Base-by-base conservation (phyloP, 2,888 invertebrate genomes). In the Bombyx huttoni region DNA sequence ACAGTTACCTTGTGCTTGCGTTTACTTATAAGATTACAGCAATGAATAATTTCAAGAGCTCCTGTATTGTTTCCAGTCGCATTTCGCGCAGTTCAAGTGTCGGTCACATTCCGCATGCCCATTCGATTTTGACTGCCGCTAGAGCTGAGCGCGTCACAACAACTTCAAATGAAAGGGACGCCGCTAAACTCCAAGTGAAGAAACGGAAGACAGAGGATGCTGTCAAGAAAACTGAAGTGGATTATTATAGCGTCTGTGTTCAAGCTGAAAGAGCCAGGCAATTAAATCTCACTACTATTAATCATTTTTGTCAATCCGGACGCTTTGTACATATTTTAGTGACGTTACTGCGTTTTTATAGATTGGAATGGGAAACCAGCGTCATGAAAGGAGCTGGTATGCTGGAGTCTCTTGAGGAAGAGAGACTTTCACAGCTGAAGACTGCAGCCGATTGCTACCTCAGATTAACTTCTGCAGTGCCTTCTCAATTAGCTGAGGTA, bases 361-460 rank as follows among this genome's bases (percentile, higher is more conserved):
- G 96, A 79, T 83, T 98, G 74, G 98, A 97, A 83, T 96, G 96
- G 94, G 98, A 98, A 85, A 93, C 96, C 59, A 93, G 96, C 8
- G 95, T 98, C 10, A 90, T 94, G 56, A 94, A 96, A 71, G 97
- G 97, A 13, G 94, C 95, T 34, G 93, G 93, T 33, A 94, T 95
- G 74, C 91, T 98, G 78, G 96, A 97, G 78, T 91, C 93, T 51
- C 88, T 98, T 52, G 98, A 98, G 75, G 96, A 97, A 73, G 97
- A 98, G 80, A 90, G 98, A 63, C 89, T 98, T 53, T 91, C 91
- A 54, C 94, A 94, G 66, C 90, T 97, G 73, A 95, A 96, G 73
- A 92, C 88, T 34, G 90, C 91, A 54, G 90, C 93, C 40, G 90
- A 90, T 56, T 90, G 91, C 54, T 93, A 93, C 70, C 78, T 92